Base-by-base conservation (phyloP, 2,888 invertebrate species). In the Meta bourneti region DNA sequence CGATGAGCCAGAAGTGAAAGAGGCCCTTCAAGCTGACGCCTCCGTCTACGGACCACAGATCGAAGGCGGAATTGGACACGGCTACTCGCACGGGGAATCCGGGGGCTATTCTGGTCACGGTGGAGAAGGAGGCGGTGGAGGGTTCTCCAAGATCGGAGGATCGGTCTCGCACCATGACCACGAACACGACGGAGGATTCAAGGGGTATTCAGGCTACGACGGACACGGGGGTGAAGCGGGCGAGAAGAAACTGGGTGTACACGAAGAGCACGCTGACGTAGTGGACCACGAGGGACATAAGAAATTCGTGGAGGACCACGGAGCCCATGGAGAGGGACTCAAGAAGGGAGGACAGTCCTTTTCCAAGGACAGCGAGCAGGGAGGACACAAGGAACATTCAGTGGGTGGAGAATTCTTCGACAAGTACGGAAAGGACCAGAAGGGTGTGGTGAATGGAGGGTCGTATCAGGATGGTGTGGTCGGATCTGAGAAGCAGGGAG, bases 371-470 rank as follows among this genome's bases (percentile, higher is more conserved):
- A 78, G 90, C 34, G 83, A 87, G 6, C 20, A 92, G n/a, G 92
- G 92, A 51, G 93, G 87, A 16, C 85, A 90, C 34, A 78, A 92
- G 49, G 80, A 82, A 54, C 90, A 92, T 51, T 51, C 75, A 7
- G 91, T 90, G 11, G 79, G 83, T 0, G 93, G 93, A 20, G 89
- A 84, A 9, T 93, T 75, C 72, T 91, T 84, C 70, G 93, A 93
- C 48, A 91, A 91, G 71, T 93, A 85, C 49, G 93, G 93, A 20
- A 93, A 93, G 19, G 91, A 93, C 54, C 90, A 93, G 11, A 89
- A 93, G 61, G 93, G 91, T 13, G 48, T 91, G 19, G 91, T 87
- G 9, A 91, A 91, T 51, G 92, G 92, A 13, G 92, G 89, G 7
- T 92, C 92, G 5, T 83, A 81, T 51, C 89, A 89, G 52, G 89